Percentiles rank a stretch among this genome's conserved stretches.
Conservation (phyloP, 2,888 invertebrate species). For the Pyralis farinalis region DNA sequence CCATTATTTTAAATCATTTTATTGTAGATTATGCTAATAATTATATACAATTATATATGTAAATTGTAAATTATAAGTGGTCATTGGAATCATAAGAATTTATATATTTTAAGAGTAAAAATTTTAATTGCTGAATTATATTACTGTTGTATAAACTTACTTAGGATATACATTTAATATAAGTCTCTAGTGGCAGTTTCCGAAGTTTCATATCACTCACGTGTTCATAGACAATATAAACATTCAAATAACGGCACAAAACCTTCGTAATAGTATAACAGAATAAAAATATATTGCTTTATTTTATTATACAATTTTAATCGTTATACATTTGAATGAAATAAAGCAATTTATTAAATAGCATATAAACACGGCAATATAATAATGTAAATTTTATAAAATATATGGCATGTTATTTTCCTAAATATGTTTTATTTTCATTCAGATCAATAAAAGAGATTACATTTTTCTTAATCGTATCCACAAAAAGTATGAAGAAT, state of each 20-base stretch:
- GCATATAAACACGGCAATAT: constrained; percentile 47
- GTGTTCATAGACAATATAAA: constrained; percentile 27
- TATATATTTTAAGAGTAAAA: constrained; percentile 43
- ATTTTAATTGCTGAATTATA: constrained; percentile 63
- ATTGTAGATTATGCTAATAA: constrained; percentile 29
- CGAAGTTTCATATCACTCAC: constrained; percentile 14
- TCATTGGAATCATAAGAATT: constrained; percentile 22
- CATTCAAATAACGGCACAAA: not conserved
- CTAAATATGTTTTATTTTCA: constrained; percentile 44
- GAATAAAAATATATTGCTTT: constrained; percentile 43
- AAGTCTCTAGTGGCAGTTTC: constrained; percentile 10
- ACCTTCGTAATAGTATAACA: constrained; percentile 14
- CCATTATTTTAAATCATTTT: constrained; percentile 39
- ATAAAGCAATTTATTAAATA: constrained; percentile 55
- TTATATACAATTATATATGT: constrained; percentile 33
- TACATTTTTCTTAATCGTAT: not conserved
- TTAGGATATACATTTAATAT: constrained; percentile 2
- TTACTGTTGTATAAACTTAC: constrained; percentile 32
- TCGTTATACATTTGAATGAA: constrained; percentile 42
- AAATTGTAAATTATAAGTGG: constrained; percentile 31
- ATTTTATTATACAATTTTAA: constrained; percentile 39
- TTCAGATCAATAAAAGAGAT: constrained; percentile 18
- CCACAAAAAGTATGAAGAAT: no score
- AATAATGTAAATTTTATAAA: constrained; percentile 70
- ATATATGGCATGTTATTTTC: constrained; percentile 80